A percentile compares a stretch with the other conserved stretches of the same genome.
phyloP scores from a whole-genome alignment of 2,797 vertebrate species.

The Hydrocynus forskahlii region DNA sequence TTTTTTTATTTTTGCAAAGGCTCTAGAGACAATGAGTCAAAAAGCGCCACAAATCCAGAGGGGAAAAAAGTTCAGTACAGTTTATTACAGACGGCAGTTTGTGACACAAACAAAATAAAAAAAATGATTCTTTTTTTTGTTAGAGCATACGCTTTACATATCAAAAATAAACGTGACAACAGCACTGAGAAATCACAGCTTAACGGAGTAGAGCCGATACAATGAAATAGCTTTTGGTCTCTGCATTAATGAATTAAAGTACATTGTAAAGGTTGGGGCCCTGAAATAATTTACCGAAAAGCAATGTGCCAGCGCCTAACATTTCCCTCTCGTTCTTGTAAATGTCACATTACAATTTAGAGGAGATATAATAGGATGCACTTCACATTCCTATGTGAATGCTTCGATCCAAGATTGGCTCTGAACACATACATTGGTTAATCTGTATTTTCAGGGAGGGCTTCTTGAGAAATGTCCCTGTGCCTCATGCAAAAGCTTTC shows the following conservation, averaged over 20 bases:
- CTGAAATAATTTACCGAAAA: conserved; percentile 7
- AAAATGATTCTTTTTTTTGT: too few species aligned
- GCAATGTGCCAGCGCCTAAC: background rate
- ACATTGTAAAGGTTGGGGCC: background rate
- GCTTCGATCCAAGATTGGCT: background rate
- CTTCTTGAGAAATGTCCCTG: background rate
- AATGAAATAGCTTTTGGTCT: background rate
- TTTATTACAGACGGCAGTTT: too few species aligned
- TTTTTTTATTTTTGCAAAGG: too few species aligned
- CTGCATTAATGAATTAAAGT: background rate
- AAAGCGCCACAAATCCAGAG: too few species aligned
- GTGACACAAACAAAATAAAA: too few species aligned
- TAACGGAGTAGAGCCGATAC: background rate
- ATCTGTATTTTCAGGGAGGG: background rate
- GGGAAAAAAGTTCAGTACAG: too few species aligned
- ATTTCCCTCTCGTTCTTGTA: conserved; percentile 3
- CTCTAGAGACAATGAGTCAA: too few species aligned
- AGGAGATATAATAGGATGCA: background rate
- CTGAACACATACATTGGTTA: background rate
- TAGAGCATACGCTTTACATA: too few species aligned
- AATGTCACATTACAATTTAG: conserved; percentile 16
- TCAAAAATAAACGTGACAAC: too few species aligned
- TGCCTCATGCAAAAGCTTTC: conserved; percentile 19
- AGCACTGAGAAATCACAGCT: background rate
- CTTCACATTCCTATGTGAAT: background rate